A percentile compares a stretch with the other conserved stretches of the same genome.
Evolutionary conservation across 2,888 invertebrate genomes (phyloP).

Genomic region (Priocnemis perturbator): DNA sequence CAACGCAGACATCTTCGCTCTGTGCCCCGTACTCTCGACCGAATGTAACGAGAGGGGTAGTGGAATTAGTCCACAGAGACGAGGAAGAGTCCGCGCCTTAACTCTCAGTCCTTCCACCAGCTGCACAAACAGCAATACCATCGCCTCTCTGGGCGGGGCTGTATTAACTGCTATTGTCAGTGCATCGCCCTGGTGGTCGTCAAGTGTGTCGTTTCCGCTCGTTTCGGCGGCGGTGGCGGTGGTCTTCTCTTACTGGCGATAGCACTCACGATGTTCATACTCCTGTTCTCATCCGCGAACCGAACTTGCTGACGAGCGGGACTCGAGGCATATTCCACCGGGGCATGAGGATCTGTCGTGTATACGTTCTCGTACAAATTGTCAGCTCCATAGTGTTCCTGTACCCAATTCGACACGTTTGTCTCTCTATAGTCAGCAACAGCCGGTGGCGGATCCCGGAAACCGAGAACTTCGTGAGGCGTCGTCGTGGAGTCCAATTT

Average conservation of each 20-base stretch:
- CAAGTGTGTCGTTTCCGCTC: conserved; percentile 91
- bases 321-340: conserved; percentile 75
- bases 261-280: conserved; percentile 71
- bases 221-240: conserved; percentile 93
- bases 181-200: conserved; percentile 78
- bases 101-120: conserved; percentile 68
- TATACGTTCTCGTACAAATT: conserved; percentile 88
- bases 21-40: too few relatives aligned
- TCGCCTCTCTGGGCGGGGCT: conserved; percentile 66
- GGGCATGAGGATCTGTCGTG: conserved; percentile 74
- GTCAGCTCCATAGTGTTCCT: conserved; percentile 87
- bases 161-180: conserved; percentile 73
- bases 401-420: conserved; percentile 93
- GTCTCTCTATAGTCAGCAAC: conserved; percentile 86
- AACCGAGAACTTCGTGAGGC: conserved; percentile 93
- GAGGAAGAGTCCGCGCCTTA: background rate
- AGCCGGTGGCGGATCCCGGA: conserved; percentile 86
- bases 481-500: conserved; percentile 91
- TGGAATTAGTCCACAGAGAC: background rate
- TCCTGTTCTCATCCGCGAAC: conserved; percentile 69
- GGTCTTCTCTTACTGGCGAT: conserved; percentile 82
- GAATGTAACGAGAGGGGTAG: too few relatives aligned
- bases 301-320: conserved; percentile 63
- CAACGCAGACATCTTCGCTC: too few relatives aligned
- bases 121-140: conserved; percentile 70